phyloP scores from a whole-genome alignment of 2,113 vertebrate genomes.

The Helogale parvula region DNA sequence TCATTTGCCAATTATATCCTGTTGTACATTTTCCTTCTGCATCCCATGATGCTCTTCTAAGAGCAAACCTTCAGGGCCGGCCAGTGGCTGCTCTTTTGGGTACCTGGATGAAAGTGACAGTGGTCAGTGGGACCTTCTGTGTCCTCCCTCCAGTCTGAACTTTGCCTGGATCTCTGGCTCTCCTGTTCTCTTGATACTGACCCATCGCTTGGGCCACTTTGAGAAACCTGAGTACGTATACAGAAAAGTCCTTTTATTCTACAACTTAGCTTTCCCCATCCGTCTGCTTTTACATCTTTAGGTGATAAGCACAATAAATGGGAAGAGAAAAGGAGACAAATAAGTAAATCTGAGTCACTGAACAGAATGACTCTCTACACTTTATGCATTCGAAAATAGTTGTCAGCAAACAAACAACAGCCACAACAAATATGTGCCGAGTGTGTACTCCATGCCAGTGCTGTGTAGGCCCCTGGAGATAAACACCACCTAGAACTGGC shows the following conservation, averaged over 20 bases:
- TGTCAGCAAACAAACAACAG: neutral
- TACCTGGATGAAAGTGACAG: neutral
- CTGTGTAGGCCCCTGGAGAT: neutral
- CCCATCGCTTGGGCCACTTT: neutral
- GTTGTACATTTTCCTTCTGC: neutral
- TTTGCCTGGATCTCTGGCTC: neutral
- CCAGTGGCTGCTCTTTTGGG: neutral
- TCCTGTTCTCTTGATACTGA: neutral
- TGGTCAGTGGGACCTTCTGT: neutral
- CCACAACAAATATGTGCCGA: neutral
- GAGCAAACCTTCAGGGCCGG: neutral
- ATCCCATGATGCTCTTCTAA: neutral
- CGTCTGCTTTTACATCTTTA: neutral
- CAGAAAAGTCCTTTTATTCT: neutral
- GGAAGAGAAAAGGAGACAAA: neutral
- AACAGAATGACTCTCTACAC: neutral
- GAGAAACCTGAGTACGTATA: neutral
- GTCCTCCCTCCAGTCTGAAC: neutral
- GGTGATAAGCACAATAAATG: neutral
- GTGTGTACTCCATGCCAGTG: neutral
- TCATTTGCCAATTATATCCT: neutral
- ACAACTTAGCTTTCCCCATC: neutral
- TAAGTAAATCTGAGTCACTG: neutral
- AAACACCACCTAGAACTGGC: neutral
- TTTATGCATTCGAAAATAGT: neutral